These are phyloP conservation scores for Graphium colonna DNA, from an alignment of 2,888 invertebrate genomes.

Conservation along the genomic window DNA sequence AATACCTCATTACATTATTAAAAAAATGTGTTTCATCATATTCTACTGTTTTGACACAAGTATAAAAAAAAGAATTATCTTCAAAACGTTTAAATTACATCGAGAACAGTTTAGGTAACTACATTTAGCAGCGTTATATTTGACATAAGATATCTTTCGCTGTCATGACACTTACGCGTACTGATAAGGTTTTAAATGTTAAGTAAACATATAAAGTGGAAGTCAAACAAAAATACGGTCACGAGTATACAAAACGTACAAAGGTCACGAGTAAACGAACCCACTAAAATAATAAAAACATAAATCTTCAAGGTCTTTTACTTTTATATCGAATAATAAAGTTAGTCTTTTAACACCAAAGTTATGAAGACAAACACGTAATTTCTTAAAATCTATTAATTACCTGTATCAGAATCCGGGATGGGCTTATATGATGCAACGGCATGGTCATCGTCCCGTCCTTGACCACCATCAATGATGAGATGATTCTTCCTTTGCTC, in stretches of 20 bases:
- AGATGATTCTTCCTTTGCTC: conserved; percentile 68
- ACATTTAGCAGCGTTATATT: conserved; percentile 6
- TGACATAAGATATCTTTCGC: conserved; percentile 13
- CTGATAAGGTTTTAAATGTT: conserved; percentile 18
- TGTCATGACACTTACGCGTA: conserved; percentile 10
- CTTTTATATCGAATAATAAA: no score
- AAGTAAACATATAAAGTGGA: conserved; percentile 7
- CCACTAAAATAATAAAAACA: neutral
- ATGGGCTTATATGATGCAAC: conserved; percentile 77
- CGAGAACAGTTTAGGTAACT: no score
- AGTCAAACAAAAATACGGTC: neutral
- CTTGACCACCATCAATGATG: conserved; percentile 66
- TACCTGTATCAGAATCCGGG: conserved; percentile 80
- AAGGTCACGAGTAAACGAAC: neutral
- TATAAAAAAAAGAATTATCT: no score
- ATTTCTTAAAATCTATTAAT: conserved; percentile 30
- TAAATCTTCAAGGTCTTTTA: no score
- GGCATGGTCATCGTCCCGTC: conserved; percentile 70
- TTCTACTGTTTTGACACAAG: no score
- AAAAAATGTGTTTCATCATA: no score
- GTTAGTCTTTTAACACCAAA: no score
- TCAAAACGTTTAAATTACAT: no score
- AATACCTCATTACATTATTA: no score
- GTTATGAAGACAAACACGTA: no score
- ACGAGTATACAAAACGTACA: neutral